A percentile compares a stretch with the other conserved stretches of the same genome.
These are phyloP conservation scores for Epistrophe eligans DNA, from an alignment of 2,888 invertebrate species.

Conservation along the genomic window DNA sequence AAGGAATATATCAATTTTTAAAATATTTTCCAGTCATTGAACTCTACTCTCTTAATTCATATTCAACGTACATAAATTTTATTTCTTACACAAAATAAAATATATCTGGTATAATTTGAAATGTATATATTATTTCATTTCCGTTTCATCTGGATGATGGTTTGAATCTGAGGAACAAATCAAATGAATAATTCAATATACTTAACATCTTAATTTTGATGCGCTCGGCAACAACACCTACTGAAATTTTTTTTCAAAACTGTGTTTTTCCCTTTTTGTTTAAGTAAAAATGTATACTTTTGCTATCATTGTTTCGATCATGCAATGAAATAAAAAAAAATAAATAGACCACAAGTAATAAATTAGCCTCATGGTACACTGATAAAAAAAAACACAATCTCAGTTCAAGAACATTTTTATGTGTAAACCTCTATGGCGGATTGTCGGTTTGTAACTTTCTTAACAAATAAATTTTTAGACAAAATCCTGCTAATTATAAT, in stretches of 20 bases:
- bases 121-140: slow-evolving; percentile 31
- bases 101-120: background rate
- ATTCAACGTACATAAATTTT: background rate
- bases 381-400: background rate
- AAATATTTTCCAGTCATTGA: background rate
- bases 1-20: slow-evolving; percentile 1
- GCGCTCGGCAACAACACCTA: background rate
- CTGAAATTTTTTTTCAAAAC: background rate
- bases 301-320: too few species aligned
- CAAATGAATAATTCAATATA: slow-evolving; percentile 46
- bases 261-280: background rate
- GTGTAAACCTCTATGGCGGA: too few species aligned
- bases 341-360: background rate
- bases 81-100: background rate
- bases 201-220: background rate
- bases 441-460: too few species aligned
- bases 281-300: background rate
- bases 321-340: background rate
- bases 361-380: background rate
- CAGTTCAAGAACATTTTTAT: background rate
- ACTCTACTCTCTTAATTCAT: background rate
- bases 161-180: background rate
- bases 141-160: background rate
- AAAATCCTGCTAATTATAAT: too few species aligned
- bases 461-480: too few species aligned